Percentiles rank a stretch among this genome's conserved stretches.
phyloP scores from a whole-genome alignment of 2,888 invertebrate genomes.

The Entomobrya proxima region DNA sequence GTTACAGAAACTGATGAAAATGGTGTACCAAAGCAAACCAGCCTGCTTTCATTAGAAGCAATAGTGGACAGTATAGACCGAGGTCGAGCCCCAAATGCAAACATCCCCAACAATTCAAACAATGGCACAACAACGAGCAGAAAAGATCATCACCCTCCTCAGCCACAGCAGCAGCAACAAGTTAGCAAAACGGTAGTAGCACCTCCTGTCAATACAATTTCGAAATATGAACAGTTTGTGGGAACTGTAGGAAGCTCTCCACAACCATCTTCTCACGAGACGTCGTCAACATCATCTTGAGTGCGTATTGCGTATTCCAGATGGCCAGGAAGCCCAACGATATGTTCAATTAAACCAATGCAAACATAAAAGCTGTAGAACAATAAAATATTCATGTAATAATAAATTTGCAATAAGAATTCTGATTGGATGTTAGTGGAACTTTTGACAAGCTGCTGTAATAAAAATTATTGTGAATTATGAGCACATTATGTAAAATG shows the following conservation, averaged over 20 bases:
- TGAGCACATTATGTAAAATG: too few species aligned
- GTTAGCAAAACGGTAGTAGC: not conserved
- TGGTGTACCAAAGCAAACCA: slow-evolving; percentile 41
- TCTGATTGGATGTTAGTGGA: too few species aligned
- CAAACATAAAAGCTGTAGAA: too few species aligned
- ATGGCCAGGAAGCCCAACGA: too few species aligned
- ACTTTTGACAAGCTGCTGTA: too few species aligned
- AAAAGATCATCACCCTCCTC: not conserved
- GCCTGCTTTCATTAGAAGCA: slow-evolving; percentile 36
- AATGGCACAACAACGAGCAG: not conserved
- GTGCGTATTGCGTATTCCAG: not conserved
- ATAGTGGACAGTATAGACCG: slow-evolving; percentile 58
- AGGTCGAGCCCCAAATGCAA: not conserved
- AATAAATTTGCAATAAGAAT: too few species aligned
- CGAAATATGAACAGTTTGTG: slow-evolving; percentile 12
- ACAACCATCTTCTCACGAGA: not conserved
- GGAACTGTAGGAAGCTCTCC: not conserved
- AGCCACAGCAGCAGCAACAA: slow-evolving; percentile 14
- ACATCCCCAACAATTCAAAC: not conserved
- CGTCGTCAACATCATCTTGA: slow-evolving; percentile 24
- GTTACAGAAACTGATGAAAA: slow-evolving; percentile 59
- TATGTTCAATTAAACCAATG: too few species aligned
- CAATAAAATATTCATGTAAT: too few species aligned
- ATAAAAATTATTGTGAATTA: too few species aligned
- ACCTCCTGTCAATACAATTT: not conserved